Evolutionary conservation across 2,888 invertebrate species (phyloP), one percentile per base, ranked within the genome.

Genomic region (Chalcosyrphus nemorum): DNA sequence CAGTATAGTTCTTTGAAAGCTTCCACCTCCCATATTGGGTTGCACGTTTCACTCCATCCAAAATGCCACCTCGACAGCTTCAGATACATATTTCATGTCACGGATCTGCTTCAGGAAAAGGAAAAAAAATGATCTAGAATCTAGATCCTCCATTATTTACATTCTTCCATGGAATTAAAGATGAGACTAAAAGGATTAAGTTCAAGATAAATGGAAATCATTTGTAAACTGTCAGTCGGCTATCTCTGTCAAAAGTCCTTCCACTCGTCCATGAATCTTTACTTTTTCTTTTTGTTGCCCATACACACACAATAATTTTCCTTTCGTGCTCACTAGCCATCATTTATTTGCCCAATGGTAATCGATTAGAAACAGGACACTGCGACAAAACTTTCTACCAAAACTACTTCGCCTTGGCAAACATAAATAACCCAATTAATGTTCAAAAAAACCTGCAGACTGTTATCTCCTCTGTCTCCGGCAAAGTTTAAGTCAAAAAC

Each of bases 401-500:
- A 65, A 2, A 2, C 52, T 3, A 11, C 9, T 5, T 17, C 11
- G 1, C 9, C 21, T 35, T 4, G 38, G 38, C 17, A 41, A 27
- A 66, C 47, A 35, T 52, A 38, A 52, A 41, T 13, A 66, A 52
- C 13, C 50, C 52, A 54, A 45, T 41, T 56, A 5, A 38, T 38
- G 24, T 29, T 27, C 9, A 6, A 41, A n/a, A n/a, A n/a, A 24
- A 19, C 41, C 57, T 9, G 27, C 17, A 15, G 56, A 21, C 21
- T 35, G 21, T 21, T 43, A 27, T 13, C 32, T 29, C 3, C 19
- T n/a, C 7, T 7, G 5, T n/a, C 13, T 13, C 27, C 27, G 35
- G 41, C 38, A 50, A 38, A 41, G 15, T 21, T 47, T 27, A 38
- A 38, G 38, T 35, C 21, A 35, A 38, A 70, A 24, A 21, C 63